Evolutionary conservation across 1,140 invertebrate genomes (phyloP).

Genomic region (Drosophila malerkotliana): DNA sequence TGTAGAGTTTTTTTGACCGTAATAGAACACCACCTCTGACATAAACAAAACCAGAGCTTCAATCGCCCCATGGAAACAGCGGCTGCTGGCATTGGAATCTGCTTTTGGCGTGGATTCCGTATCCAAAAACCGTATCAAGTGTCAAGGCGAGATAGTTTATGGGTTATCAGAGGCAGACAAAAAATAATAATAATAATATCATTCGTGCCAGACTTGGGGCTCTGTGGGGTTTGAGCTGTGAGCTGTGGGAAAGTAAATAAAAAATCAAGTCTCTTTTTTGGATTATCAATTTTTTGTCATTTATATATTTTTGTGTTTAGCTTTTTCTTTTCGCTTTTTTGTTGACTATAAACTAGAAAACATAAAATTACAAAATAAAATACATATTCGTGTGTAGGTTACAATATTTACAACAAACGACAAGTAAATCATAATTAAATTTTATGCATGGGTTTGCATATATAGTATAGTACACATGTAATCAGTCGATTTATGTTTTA

Average conservation of each 20-base stretch:
- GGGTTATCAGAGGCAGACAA: conserved; percentile 61
- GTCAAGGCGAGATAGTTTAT: conserved; percentile 70
- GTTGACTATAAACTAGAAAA: conserved; percentile 77
- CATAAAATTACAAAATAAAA: conserved; percentile 69
- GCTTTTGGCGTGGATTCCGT: conserved; percentile 24
- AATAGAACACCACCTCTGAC: conserved; percentile 47
- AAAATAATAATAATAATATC: conserved; percentile 28
- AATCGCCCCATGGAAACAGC: conserved; percentile 22
- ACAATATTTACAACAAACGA: conserved; percentile 70
- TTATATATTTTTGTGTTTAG: conserved; percentile 61
- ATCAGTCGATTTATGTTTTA: conserved; percentile 73
- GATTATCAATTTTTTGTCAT: conserved; percentile 66
- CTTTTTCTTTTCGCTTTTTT: conserved; percentile 16
- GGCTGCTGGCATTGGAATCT: conserved; percentile 39
- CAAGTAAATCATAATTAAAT: conserved; percentile 52
- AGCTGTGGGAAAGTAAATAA: conserved; percentile 23
- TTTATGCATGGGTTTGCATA: conserved; percentile 54
- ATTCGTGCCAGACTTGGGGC: background rate
- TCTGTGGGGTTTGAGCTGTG: too few relatives aligned
- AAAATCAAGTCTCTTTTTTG: conserved; percentile 37
- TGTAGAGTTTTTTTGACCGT: conserved; percentile 16
- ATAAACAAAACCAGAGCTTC: conserved; percentile 44
- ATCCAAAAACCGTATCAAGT: conserved; percentile 57
- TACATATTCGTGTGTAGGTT: conserved; percentile 46
- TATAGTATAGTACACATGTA: conserved; percentile 64